Evolutionary conservation across 2,888 invertebrate genomes (phyloP), one percentile per base, ranked within the genome.

Genomic region (Idaea dimidiata): DNA sequence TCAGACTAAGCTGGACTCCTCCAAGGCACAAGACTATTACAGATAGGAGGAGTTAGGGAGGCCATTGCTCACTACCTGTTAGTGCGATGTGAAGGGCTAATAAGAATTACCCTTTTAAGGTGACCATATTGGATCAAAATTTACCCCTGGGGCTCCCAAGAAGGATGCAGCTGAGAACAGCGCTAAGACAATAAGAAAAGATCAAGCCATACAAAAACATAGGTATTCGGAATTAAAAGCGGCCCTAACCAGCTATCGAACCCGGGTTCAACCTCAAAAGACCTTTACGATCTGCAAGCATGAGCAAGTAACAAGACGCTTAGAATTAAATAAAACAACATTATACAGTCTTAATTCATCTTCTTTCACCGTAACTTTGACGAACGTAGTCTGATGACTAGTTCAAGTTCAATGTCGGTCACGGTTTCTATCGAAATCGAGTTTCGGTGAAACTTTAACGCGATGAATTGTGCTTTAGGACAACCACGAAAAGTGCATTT

Each of bases 401-500:
- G 64, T 60, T 43, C 72, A 78, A 78, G 79, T 78, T 77, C 78
- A 77, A 66, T 72, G 72, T 67, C 73, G 75, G 78, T 78, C 77
- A 80, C 71, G 76, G 70, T 73, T 67, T 69, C 68, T 63, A 69
- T 67, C 62, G 64, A 67, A 69, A 72, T 68, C 68, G 64, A 69
- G 70, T 66, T 71, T 70, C 65, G 64, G 61, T 70, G 62, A 67
- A 68, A 66, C 65, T 60, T 61, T 56, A n/a, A 18, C 6, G 57
- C 56, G 7, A 61, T 58, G 53, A 56, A 54, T 62, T 61, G 65
- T 55, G 57, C 64, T 61, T 62, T 54, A 62, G 33, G 57, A 55
- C 61, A 0, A 56, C 56, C 6, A 14, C 14, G 10, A 17, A 56
- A 58, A 8, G 63, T 53, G 31, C 60, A 62, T 16, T 58, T 66